Conservation (phyloP, 2,888 invertebrate species). For the Lordiphosa fenestrarum region DNA sequence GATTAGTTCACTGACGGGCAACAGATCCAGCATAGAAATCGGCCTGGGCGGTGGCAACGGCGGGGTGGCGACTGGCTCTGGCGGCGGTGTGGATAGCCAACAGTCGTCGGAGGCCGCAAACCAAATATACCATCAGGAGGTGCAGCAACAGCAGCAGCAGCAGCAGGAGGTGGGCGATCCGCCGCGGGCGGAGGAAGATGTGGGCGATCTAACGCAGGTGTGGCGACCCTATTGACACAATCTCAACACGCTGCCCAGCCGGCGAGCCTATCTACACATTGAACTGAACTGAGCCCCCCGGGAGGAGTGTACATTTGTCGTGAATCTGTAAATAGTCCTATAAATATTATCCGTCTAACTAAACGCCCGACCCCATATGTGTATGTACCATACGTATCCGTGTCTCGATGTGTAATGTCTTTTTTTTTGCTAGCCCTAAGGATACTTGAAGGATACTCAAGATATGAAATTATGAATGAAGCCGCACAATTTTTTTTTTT, state of each 20-base stretch:
- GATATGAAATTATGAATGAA: constrained; percentile 7
- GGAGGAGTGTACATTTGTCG: constrained; percentile 9
- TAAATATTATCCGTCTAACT: constrained; percentile 1
- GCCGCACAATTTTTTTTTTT: constrained; percentile 31
- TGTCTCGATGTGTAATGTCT: constrained; percentile 14
- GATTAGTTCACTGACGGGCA: constrained; percentile 82
- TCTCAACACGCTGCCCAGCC: constrained; percentile 27
- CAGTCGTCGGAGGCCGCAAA: constrained; percentile 15
- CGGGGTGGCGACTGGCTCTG: neutral
- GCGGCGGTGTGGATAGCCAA: constrained; percentile 73
- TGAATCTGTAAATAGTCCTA: neutral
- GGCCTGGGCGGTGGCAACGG: constrained; percentile 76
- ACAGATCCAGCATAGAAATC: constrained; percentile 83
- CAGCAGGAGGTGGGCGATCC: constrained; percentile 31
- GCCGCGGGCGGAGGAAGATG: constrained; percentile 71
- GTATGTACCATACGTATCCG: constrained; percentile 12
- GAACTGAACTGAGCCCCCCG: constrained; percentile 62
- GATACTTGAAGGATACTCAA: constrained; percentile 26
- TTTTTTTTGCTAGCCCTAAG: constrained; percentile 33
- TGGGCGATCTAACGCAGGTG: constrained; percentile 81
- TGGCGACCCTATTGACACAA: constrained; percentile 88
- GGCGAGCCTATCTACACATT: constrained; percentile 67
- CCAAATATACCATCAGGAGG: constrained; percentile 22
- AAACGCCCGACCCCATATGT: neutral
- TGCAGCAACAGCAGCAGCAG: constrained; percentile 35